These are phyloP conservation scores for Montipora sp. DNA, from an alignment of 64 coral and sea anemone species.

Conservation along the genomic window DNA sequence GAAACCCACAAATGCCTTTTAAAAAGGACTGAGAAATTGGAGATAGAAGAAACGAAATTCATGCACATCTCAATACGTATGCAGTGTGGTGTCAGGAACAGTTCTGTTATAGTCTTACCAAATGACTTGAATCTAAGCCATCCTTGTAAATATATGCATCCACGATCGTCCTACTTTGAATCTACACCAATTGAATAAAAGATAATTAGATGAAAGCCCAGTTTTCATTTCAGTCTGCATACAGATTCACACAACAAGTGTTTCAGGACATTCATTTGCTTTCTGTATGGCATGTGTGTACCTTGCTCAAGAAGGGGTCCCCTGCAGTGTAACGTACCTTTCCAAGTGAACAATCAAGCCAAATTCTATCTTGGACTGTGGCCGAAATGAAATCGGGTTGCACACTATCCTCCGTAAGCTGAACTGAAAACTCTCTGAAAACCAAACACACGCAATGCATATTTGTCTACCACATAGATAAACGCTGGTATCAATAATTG, in stretches of 20 bases:
- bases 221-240: too few species aligned
- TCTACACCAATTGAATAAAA: neutral
- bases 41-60: too few species aligned
- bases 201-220: neutral
- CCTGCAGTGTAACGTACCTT: constrained; percentile 16
- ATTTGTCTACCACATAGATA: neutral
- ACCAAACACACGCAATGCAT: neutral
- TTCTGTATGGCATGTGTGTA: too few species aligned
- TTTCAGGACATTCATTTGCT: too few species aligned
- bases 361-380: constrained; percentile 57
- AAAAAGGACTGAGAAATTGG: too few species aligned
- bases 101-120: neutral
- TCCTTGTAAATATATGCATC: constrained; percentile 38
- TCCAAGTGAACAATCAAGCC: constrained; percentile 19
- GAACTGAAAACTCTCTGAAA: constrained; percentile 41
- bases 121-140: neutral
- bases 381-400: constrained; percentile 39
- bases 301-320: too few species aligned
- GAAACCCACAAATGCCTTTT: too few species aligned
- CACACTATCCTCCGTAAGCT: neutral
- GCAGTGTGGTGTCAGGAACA: too few species aligned
- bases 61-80: too few species aligned
- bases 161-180: neutral
- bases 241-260: too few species aligned
- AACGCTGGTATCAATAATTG: neutral